A percentile compares a stretch with the other conserved stretches of the same genome.
These are phyloP conservation scores for Busseola fusca DNA, from an alignment of 2,888 invertebrate genomes.

Conservation along the genomic window DNA sequence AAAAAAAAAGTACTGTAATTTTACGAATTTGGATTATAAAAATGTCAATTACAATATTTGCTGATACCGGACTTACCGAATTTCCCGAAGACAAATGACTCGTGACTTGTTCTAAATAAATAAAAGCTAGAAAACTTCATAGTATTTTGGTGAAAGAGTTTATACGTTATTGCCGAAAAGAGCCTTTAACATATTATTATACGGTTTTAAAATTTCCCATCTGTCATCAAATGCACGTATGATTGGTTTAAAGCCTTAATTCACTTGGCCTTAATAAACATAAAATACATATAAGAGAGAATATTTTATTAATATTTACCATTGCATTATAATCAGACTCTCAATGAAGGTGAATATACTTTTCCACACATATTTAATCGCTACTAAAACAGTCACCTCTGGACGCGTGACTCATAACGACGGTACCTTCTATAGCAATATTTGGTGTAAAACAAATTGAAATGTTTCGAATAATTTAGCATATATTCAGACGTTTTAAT, in stretches of 20 bases:
- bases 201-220: neutral
- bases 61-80: neutral
- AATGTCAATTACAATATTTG: neutral
- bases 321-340: neutral
- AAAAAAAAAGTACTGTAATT: neutral
- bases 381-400: slow-evolving; percentile 13
- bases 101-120: neutral
- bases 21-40: neutral
- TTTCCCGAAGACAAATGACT: neutral
- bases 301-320: neutral
- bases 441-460: slow-evolving; percentile 32
- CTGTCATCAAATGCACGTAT: neutral
- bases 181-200: neutral
- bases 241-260: neutral
- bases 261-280: neutral
- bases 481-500: slow-evolving; percentile 23
- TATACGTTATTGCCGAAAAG: neutral
- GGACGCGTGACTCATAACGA: slow-evolving; percentile 1
- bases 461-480: slow-evolving; percentile 52
- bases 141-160: neutral
- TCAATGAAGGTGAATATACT: neutral
- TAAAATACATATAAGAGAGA: neutral
- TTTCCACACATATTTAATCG: slow-evolving; percentile 3
- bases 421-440: slow-evolving; percentile 5
- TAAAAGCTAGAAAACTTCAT: neutral